Base-by-base conservation (phyloP, 2,113 vertebrate species). In the Steatornis caripensis region DNA sequence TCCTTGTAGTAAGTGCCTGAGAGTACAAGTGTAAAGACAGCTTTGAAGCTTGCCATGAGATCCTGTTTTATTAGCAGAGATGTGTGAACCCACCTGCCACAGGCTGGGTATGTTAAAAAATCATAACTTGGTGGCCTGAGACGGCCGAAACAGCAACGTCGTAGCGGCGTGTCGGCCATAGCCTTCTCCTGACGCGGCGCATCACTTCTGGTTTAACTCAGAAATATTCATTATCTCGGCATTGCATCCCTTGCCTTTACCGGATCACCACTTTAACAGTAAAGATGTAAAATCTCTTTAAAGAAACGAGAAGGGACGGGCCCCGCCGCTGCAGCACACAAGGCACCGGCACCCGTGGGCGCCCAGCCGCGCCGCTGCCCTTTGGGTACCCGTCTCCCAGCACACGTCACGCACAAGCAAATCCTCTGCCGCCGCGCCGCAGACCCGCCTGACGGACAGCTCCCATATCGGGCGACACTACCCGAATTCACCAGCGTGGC, bases 51-150 rank as follows among this genome's bases (percentile, higher is more conserved):
- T 95, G 97, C 91, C 89, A 85, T 85, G 89, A 93, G 83, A 94
- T 61, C 71, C 84, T 83, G 51, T 95, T 97, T 93, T 94, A 95
- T 96, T 76, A 97, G 92, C 95, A 96, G 89, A 92, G 66, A 83
- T 1, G 4, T 51, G 20, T 84, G 87, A 82, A 89, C 89, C 91
- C 97, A 94, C 68, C 91, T 95, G 94, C 94, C 55, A 92, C 57
- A 74, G 83, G 68, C 97, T 94, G 82, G 90, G 95, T 74, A 39
- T 51, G 36, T 71, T 89, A 91, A 91, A 86, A 61, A 57, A 51
- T 61, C 36, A 5, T 60, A n/a, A 75, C 48, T 29, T 60, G 51
- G 54, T 86, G 55, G 26, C 2, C 5, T 48, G 74, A 78, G 36
- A 45, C 68, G 69, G 61, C 66, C 69, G 64, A 53, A 84, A 13